A percentile compares a stretch with the other conserved stretches of the same genome.
Evolutionary conservation across 1,140 invertebrate species (phyloP).

Genomic region (Aphidius ervi): DNA sequence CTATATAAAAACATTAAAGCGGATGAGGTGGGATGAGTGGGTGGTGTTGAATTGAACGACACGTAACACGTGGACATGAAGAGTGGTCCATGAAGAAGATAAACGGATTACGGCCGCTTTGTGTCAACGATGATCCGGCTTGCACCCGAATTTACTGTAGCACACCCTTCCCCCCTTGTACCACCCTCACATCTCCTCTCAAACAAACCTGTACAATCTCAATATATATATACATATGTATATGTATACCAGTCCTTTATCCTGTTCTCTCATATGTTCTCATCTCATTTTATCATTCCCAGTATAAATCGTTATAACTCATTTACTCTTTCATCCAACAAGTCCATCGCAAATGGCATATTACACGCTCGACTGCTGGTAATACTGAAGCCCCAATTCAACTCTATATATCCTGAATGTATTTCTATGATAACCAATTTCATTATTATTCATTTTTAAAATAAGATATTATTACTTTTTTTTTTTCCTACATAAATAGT

Average conservation of each 20-base stretch:
- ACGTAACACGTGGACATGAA: conserved; percentile 44
- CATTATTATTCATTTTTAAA: conserved; percentile 42
- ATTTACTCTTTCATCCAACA: background rate
- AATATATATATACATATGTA: background rate
- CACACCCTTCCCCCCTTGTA: background rate
- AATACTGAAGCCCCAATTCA: conserved; percentile 24
- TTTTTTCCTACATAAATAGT: no score
- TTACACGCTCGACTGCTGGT: conserved; percentile 32
- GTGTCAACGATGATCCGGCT: conserved; percentile 49
- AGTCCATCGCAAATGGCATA: conserved; percentile 34
- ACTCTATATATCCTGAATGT: conserved; percentile 22
- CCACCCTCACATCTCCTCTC: background rate
- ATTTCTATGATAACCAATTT: conserved; percentile 50
- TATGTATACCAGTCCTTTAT: conserved; percentile 6
- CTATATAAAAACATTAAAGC: conserved; percentile 1
- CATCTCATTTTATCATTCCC: background rate
- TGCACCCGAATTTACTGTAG: conserved; percentile 21
- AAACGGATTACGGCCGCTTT: conserved; percentile 50
- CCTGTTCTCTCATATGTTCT: conserved; percentile 9
- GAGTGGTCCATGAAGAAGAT: conserved; percentile 48
- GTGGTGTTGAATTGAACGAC: conserved; percentile 21
- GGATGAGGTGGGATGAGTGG: background rate
- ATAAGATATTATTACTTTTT: no score
- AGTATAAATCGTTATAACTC: no score
- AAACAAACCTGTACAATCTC: background rate